These are phyloP conservation scores for Hestina assimilis DNA, from an alignment of 1,140 invertebrate species.

Conservation along the genomic window DNA sequence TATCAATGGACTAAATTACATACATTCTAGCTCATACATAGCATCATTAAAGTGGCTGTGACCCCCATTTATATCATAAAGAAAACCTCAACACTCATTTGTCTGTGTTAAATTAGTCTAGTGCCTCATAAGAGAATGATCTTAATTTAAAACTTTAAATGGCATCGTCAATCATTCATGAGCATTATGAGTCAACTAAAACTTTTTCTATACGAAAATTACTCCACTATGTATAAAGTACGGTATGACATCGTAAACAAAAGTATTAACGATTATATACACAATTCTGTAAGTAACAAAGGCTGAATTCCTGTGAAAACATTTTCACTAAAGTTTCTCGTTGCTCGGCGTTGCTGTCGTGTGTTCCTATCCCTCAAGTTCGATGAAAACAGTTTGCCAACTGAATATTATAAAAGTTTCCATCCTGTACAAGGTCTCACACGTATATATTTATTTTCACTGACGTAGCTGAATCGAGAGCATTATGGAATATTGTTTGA, in stretches of 20 bases:
- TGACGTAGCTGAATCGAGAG: slow-evolving; percentile 6
- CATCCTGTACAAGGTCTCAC: slow-evolving; percentile 5
- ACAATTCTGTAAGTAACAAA: neutral
- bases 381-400: slow-evolving; percentile 16
- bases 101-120: too few species aligned
- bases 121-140: too few species aligned
- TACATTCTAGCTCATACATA: too few species aligned
- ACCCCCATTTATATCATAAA: too few species aligned
- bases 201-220: slow-evolving; percentile 10
- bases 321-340: slow-evolving; percentile 1
- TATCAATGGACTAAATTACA: too few species aligned
- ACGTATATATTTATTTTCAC: slow-evolving; percentile 18
- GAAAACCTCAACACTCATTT: too few species aligned
- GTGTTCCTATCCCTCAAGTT: slow-evolving; percentile 6
- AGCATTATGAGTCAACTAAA: neutral
- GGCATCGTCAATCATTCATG: slow-evolving; percentile 5
- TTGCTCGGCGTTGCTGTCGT: neutral
- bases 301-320: neutral
- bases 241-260: neutral
- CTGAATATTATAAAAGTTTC: slow-evolving; percentile 21
- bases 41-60: too few species aligned
- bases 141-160: slow-evolving; percentile 6
- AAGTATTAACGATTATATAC: neutral
- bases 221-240: neutral
- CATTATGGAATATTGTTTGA: neutral